Evolutionary conservation across 2,888 invertebrate genomes (phyloP), one percentile per base, ranked within the genome.

Genomic region (Heliconius charithonia): DNA sequence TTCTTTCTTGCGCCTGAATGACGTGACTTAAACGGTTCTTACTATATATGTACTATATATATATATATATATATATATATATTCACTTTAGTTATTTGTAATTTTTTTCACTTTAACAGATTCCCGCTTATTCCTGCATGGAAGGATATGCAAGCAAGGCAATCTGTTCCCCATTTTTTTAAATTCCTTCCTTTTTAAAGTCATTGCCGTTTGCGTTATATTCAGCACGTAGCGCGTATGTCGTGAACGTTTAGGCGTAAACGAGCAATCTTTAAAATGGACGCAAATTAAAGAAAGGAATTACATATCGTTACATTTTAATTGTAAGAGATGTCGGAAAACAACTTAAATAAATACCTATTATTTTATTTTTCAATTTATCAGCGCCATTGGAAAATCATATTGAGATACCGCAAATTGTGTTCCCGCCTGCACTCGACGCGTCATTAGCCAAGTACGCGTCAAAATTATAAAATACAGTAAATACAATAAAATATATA

Each of bases 1-100:
- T 74, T 22, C 63, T 74, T 74, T 74, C 41, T 74, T 74, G 66
- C 45, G 77, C 77, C 29, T 71, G 59, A 77, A 72, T 66, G 77
- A 74, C 74, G 41, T 74, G 63, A 74, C 45, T 69, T 56, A 67
- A 59, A 76, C 56, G 37, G 51, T 62, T 59, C 22, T 69, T 27
- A 41, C 41, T 27, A 27, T n/a, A n/a, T n/a, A n/a, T n/a, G n/a
- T n/a, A n/a, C n/a, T n/a, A n/a, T n/a, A n/a, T n/a, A n/a, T n/a
- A n/a, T n/a, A n/a, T n/a, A n/a, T n/a, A n/a, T n/a, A n/a, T n/a
- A n/a, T n/a, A n/a, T n/a, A n/a, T n/a, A 29, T 29, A 29, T 29
- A 29, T 67, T 41, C 41, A 73, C 63, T 63, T 63, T 62, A 25
- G 62, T 27, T 63, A 37, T 63, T 25, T 12, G 6, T 66, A 25